Base-by-base conservation (phyloP, 2,113 vertebrate genomes). In the Dicaeum eximium region DNA sequence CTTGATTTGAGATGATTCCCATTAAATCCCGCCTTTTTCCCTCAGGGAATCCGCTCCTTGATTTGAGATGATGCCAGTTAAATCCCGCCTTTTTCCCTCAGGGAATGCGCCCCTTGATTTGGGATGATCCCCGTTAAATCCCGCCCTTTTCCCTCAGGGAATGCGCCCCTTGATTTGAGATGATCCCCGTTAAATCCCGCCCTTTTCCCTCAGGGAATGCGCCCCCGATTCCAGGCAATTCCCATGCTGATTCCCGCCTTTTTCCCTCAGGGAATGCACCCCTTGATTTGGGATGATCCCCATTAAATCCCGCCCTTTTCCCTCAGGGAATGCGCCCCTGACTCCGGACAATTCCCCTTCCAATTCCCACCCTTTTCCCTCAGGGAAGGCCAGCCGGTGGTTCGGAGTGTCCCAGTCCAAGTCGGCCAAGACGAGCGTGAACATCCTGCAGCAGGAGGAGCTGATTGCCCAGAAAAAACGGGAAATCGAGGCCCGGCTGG, bases 381-480 rank as follows among this genome's bases (percentile, higher is more conserved):
- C 27, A 98, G 99, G 98, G 27, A 98, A 98, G 53, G 98, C 98
- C 13, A 98, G 98, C 77, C 98, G 98, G 64, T 99, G 98, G 98
- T 98, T 98, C 27, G 98, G 98, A 4, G 94, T 97, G 48, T 88
- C 98, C 1, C 96, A 97, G 12, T 98, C 98, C 19, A 99, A 99
- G 90, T 98, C 98, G 1, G 97, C 97, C 86, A 99, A 99, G 95
- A 97, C 98, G 45, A 99, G 98, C 28, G 97, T 98, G 96, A 99
- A 99, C 80, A 99, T 99, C 42, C 98, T 99, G 51, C 98, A 99
- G 30, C 99, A 99, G 65, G 99, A 99, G 92, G 98, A 99, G 95
- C 97, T 99, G 42, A 99, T 99, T 5, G 99, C 99, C 5, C 98
- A 99, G 98, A 99, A 99, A 51, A 99, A 99, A 87, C 96, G 98